Evolutionary conservation across 2,797 vertebrate genomes (phyloP), one percentile per base, ranked within the genome.

Genomic region (Danio jaintianensis): DNA sequence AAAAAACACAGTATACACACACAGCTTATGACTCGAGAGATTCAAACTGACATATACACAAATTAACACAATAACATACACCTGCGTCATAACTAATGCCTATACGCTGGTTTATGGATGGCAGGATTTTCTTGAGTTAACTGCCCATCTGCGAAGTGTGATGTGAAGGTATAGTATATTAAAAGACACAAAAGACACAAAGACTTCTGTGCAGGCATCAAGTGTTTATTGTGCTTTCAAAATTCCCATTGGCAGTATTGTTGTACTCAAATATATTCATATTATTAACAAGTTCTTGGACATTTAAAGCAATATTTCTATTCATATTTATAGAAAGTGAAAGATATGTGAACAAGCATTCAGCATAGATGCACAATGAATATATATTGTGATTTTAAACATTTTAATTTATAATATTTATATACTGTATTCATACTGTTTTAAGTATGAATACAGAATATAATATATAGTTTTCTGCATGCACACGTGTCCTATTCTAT

Each of bases 81-180:
- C 52, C 18, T 83, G 84, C 1, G 53, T 16, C 38, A 55, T 78
- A 43, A 63, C 67, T 79, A 70, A 70, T 43, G 59, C 7, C 9
- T 50, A 12, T 10, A 52, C 48, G 29, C 38, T 55, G 13, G 15
- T 6, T 75, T 74, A 73, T 76, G 85, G 71, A 78, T 62, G 67
- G 38, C 10, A 13, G 13, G 47, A 62, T 59, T 40, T 43, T 58
- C 10, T 45, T 52, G 36, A 43, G 67, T 61, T 42, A 43, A 62
- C 29, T 71, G 56, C 56, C 53, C 56, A 79, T 29, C 47, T 62
- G 36, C 62, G 50, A 55, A 50, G 48, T 73, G 66, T 79, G 55
- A 79, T 71, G 20, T 71, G 68, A 79, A 79, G 81, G 81, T 83
- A 79, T 18, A 79, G 70, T 79, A 79, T 79, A 56, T 74, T 22